phyloP scores from a whole-genome alignment of 1,140 invertebrate species.

The Nautilus pompilius region DNA sequence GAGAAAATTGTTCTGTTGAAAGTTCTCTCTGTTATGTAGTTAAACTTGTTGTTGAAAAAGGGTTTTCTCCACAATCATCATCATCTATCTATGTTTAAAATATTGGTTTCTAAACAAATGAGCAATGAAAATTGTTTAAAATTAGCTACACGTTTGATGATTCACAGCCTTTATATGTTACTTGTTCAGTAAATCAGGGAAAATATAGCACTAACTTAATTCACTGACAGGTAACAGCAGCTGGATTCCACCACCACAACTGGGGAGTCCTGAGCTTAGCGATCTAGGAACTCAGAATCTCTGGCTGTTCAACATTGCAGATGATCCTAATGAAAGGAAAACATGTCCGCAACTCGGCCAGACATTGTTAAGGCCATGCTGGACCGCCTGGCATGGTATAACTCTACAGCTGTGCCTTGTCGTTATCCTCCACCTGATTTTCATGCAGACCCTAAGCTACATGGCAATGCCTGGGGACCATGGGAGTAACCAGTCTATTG shows the following conservation, averaged over 20 bases:
- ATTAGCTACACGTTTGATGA: too few species aligned
- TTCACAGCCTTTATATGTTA: too few species aligned
- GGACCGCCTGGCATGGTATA: slow-evolving; percentile 22
- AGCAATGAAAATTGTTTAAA: too few species aligned
- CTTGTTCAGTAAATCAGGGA: too few species aligned
- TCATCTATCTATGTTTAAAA: too few species aligned
- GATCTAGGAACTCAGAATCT: slow-evolving; percentile 24
- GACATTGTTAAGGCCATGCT: slow-evolving; percentile 25
- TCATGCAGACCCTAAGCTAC: slow-evolving; percentile 26
- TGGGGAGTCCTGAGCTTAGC: neutral
- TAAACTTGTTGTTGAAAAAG: too few species aligned
- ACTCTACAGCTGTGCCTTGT: slow-evolving; percentile 30
- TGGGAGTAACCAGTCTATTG: too few species aligned
- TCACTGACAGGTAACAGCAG: neutral
- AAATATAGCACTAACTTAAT: too few species aligned
- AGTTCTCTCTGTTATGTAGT: too few species aligned
- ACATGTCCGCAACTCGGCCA: slow-evolving; percentile 2
- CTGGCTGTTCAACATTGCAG: slow-evolving; percentile 37
- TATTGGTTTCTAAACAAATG: too few species aligned
- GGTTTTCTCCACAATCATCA: too few species aligned
- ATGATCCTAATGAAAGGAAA: slow-evolving; percentile 19
- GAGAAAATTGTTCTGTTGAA: too few species aligned
- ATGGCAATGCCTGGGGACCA: slow-evolving; percentile 42
- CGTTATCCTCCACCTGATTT: slow-evolving; percentile 28
- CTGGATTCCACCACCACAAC: neutral